Percentiles rank a stretch among this genome's conserved stretches.
phyloP scores from a whole-genome alignment of 2,113 vertebrate genomes.

The Platichthys stellatus region DNA sequence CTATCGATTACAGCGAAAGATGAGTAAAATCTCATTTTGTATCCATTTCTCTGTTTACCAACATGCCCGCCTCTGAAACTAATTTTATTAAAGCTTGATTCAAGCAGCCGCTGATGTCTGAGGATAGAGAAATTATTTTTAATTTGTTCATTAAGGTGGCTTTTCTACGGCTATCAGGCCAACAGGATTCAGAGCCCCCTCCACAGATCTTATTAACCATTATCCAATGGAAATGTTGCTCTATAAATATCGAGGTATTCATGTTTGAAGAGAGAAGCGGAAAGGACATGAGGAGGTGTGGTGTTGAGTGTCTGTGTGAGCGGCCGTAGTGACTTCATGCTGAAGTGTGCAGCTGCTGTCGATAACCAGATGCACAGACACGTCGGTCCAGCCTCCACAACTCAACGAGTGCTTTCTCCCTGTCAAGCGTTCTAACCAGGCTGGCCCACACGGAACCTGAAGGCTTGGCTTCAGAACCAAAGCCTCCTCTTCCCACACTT shows the following conservation, averaged over 20 bases:
- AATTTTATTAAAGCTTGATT: not conserved
- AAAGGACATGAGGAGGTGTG: not conserved
- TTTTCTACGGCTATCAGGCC: not conserved
- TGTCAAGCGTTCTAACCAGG: constrained; percentile 12
- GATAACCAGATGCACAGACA: not conserved
- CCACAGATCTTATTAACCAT: constrained; percentile 14
- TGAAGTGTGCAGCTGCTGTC: not conserved
- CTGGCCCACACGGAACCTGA: constrained; percentile 29
- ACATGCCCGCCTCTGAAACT: not conserved
- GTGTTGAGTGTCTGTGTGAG: not conserved
- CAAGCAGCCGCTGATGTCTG: not conserved
- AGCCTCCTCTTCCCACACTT: constrained; percentile 61
- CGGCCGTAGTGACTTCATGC: not conserved
- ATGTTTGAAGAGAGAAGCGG: constrained; percentile 6
- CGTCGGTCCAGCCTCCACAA: not conserved
- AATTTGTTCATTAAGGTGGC: too few relatives aligned
- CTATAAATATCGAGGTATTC: constrained; percentile 40
- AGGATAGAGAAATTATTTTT: not conserved
- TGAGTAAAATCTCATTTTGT: not conserved
- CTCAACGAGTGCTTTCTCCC: constrained; percentile 5
- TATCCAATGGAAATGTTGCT: constrained; percentile 30
- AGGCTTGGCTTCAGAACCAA: constrained; percentile 64
- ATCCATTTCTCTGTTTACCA: not conserved
- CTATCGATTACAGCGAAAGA: not conserved
- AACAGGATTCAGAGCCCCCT: not conserved